These are phyloP conservation scores for Diarsia mendica DNA, from an alignment of 2,888 invertebrate genomes.

Conservation along the genomic window DNA sequence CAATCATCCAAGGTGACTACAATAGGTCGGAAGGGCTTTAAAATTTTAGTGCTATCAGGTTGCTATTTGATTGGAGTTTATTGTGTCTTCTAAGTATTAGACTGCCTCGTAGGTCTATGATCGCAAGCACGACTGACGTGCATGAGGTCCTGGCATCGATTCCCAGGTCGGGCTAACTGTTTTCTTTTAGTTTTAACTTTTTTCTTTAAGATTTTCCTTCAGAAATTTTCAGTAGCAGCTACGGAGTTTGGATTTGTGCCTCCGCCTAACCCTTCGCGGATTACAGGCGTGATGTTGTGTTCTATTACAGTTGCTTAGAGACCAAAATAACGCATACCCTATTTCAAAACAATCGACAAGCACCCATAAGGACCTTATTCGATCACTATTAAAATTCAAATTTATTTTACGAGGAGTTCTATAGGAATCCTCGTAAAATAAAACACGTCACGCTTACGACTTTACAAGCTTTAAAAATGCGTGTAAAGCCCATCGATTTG, in stretches of 20 bases:
- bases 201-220: too few relatives aligned
- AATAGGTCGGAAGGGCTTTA: neutral
- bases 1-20: neutral
- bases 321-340: neutral
- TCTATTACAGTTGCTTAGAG: neutral
- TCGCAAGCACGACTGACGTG: too few relatives aligned
- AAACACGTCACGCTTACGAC: constrained; percentile 51
- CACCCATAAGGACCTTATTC: neutral
- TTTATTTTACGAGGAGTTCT: too few relatives aligned
- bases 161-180: too few relatives aligned
- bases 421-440: constrained; percentile 25
- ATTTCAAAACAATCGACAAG: neutral
- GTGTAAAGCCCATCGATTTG: constrained; percentile 58
- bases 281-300: too few relatives aligned
- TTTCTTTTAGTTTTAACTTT: too few relatives aligned
- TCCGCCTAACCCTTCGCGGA: too few relatives aligned
- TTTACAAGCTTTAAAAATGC: constrained; percentile 54
- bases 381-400: constrained; percentile 21
- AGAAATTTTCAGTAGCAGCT: too few relatives aligned
- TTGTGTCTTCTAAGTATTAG: neutral
- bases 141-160: too few relatives aligned
- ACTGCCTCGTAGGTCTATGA: too few relatives aligned
- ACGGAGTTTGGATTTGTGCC: too few relatives aligned
- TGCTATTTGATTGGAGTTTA: neutral
- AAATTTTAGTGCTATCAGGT: neutral